phyloP scores from a whole-genome alignment of 2,888 invertebrate species.

The Dexiosoma caninum region DNA sequence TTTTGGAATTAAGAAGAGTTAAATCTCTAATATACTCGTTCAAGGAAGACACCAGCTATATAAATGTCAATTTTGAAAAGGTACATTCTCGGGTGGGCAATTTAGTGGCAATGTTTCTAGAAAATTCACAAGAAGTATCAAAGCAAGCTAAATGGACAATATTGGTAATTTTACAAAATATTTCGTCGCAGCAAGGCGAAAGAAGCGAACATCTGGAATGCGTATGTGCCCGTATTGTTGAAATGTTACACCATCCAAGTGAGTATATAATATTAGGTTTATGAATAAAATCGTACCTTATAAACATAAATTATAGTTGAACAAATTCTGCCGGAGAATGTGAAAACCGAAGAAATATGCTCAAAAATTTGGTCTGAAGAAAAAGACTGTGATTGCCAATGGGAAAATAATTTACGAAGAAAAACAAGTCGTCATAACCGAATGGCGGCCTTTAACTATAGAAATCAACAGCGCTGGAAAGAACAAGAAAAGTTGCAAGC shows the following conservation, averaged over 20 bases:
- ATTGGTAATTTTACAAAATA: constrained; percentile 67
- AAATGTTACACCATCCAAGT: constrained; percentile 70
- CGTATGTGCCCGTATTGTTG: constrained; percentile 76
- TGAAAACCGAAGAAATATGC: constrained; percentile 81
- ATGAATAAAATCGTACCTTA: too few relatives aligned
- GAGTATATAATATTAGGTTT: constrained; percentile 29
- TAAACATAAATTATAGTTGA: constrained; percentile 47
- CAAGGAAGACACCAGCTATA: constrained; percentile 83
- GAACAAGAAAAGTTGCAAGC: constrained; percentile 55
- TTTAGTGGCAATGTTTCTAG: constrained; percentile 81
- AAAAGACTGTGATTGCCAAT: constrained; percentile 82
- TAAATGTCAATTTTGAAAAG: constrained; percentile 82
- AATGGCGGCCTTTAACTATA: constrained; percentile 73
- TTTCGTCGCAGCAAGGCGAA: constrained; percentile 68
- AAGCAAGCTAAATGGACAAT: constrained; percentile 69
- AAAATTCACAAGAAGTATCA: constrained; percentile 73
- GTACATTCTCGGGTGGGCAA: constrained; percentile 83
- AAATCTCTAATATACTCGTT: constrained; percentile 84
- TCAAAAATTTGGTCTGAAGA: constrained; percentile 80
- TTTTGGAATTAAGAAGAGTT: constrained; percentile 83
- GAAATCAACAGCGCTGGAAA: constrained; percentile 66
- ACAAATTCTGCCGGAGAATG: constrained; percentile 77
- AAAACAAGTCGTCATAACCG: constrained; percentile 78
- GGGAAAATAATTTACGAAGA: constrained; percentile 78
- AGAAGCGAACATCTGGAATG: constrained; percentile 79